Evolutionary conservation across 2,888 invertebrate species (phyloP).

Genomic region (Halictus ligatus): DNA sequence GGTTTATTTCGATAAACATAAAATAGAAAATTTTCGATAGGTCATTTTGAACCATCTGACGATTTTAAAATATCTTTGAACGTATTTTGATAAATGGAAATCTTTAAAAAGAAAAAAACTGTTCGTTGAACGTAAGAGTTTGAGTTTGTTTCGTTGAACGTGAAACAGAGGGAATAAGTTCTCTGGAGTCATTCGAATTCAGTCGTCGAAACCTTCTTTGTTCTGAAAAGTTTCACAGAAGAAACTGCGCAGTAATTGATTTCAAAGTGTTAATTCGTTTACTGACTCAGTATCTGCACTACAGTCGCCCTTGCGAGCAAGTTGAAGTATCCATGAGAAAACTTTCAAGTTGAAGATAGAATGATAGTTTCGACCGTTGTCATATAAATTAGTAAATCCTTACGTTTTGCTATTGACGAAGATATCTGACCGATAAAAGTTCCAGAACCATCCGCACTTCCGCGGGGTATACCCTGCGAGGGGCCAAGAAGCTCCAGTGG

Average conservation of each 20-base stretch:
- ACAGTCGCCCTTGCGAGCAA: neutral
- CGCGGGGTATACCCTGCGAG: too few relatives aligned
- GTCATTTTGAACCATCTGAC: neutral
- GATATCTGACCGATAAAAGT: too few relatives aligned
- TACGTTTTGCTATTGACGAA: too few relatives aligned
- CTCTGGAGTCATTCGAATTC: neutral
- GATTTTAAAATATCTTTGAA: neutral
- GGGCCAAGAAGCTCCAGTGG: too few relatives aligned
- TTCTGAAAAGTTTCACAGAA: neutral
- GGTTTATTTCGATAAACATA: too few relatives aligned
- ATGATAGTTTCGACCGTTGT: too few relatives aligned
- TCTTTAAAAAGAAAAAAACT: neutral
- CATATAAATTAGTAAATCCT: too few relatives aligned
- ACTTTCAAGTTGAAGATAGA: too few relatives aligned
- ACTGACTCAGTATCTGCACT: neutral
- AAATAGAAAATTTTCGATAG: too few relatives aligned
- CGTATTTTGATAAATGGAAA: neutral
- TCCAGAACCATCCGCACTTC: too few relatives aligned
- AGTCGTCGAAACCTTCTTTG: neutral
- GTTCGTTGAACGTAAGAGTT: neutral
- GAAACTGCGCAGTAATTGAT: neutral
- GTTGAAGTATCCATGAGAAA: too few relatives aligned
- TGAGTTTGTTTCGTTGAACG: neutral
- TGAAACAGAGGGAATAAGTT: neutral
- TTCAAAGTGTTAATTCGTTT: neutral